Percentiles rank a stretch among this genome's conserved stretches.
Evolutionary conservation across 2,888 invertebrate genomes (phyloP).

Genomic region (Agrotis puta): DNA sequence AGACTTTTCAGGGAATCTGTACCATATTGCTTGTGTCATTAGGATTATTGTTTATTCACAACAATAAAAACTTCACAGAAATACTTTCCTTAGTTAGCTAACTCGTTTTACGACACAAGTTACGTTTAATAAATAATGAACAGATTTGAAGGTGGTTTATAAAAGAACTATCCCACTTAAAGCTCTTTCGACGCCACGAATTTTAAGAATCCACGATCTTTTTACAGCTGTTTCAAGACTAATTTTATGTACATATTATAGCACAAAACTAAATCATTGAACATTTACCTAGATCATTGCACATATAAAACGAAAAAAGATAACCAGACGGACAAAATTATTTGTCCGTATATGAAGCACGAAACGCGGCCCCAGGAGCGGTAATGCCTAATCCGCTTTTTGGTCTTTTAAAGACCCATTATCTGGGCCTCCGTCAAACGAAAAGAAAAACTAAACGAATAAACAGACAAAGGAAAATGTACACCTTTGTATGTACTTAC

Average conservation of each 20-base stretch:
- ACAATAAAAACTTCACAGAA: too few relatives aligned
- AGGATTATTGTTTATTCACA: too few relatives aligned
- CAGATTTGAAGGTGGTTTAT: too few relatives aligned
- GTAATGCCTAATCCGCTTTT: slow-evolving; percentile 68
- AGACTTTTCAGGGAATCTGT: too few relatives aligned
- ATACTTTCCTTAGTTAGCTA: too few relatives aligned
- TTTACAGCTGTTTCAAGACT: not conserved
- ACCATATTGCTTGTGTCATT: too few relatives aligned
- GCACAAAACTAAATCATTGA: not conserved
- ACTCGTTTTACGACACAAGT: too few relatives aligned
- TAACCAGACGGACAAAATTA: slow-evolving; percentile 21
- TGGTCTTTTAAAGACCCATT: slow-evolving; percentile 74
- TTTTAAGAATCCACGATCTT: not conserved
- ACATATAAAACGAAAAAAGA: slow-evolving; percentile 2
- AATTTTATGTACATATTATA: too few relatives aligned
- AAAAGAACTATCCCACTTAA: not conserved
- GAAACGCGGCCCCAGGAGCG: slow-evolving; percentile 48
- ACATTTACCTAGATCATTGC: not conserved
- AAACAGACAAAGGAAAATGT: slow-evolving; percentile 65
- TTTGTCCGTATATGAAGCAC: slow-evolving; percentile 12
- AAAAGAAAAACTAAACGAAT: slow-evolving; percentile 70
- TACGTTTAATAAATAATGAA: too few relatives aligned
- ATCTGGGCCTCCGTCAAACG: slow-evolving; percentile 70
- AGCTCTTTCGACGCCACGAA: not conserved
- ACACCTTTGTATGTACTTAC: slow-evolving; percentile 52